phyloP scores from a whole-genome alignment of 2,113 vertebrate species.

The Climacteris rufus region DNA sequence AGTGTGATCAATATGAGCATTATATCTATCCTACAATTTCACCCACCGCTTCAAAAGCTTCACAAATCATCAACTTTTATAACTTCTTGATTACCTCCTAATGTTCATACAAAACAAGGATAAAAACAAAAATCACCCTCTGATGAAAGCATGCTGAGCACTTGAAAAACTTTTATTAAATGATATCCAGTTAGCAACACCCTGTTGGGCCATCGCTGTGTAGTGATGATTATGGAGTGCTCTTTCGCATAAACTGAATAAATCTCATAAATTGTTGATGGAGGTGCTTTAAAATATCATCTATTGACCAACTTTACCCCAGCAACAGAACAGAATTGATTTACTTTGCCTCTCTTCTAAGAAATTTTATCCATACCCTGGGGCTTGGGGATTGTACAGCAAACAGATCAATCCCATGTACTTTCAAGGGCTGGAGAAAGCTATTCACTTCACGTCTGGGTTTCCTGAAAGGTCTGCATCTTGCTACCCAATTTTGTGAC shows the following conservation, averaged over 20 bases:
- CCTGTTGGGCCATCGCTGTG: constrained; percentile 63
- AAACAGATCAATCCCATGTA: constrained; percentile 40
- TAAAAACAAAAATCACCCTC: constrained; percentile 70
- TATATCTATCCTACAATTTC: constrained; percentile 45
- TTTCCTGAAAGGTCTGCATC: not conserved
- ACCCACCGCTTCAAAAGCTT: constrained; percentile 60
- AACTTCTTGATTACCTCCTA: constrained; percentile 72
- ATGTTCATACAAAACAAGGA: constrained; percentile 61
- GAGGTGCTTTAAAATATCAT: constrained; percentile 51
- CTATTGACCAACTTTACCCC: constrained; percentile 53
- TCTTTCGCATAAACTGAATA: constrained; percentile 66
- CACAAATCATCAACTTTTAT: constrained; percentile 70
- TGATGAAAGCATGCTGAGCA: constrained; percentile 69
- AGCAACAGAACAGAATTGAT: constrained; percentile 57
- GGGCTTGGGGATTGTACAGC: constrained; percentile 5
- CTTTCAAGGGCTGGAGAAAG: constrained; percentile 13
- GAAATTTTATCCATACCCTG: constrained; percentile 45
- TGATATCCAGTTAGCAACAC: constrained; percentile 68
- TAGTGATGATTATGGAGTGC: constrained; percentile 65
- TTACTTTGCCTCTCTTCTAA: constrained; percentile 37
- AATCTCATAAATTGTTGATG: constrained; percentile 68
- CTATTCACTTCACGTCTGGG: not conserved
- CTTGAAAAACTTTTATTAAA: constrained; percentile 71
- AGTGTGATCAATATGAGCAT: constrained; percentile 50
- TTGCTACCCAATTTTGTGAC: not conserved